Evolutionary conservation across 2,888 invertebrate species (phyloP).

Genomic region (Syrphus vitripennis): DNA sequence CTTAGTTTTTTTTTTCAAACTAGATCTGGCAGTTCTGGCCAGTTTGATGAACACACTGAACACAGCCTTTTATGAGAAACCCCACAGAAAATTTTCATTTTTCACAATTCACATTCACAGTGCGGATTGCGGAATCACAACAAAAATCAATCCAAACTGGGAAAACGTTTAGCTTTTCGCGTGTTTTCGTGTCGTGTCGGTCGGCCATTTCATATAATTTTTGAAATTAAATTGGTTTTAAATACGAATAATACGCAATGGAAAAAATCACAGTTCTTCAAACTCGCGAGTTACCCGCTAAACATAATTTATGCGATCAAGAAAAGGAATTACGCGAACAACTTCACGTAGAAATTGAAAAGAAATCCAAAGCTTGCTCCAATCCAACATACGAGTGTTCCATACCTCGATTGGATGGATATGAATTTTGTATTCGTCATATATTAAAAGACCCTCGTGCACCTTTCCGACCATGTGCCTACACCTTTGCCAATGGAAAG

Average conservation of each 20-base stretch:
- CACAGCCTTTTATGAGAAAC: not conserved
- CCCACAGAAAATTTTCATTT: not conserved
- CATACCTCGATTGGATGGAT: constrained; percentile 86
- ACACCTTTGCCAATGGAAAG: constrained; percentile 85
- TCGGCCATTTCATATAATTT: not conserved
- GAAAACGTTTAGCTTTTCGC: not conserved
- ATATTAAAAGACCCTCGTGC: constrained; percentile 92
- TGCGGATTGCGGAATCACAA: not conserved
- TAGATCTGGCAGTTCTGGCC: not conserved
- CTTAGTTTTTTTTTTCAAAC: not conserved
- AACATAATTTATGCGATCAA: constrained; percentile 63
- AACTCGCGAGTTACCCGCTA: constrained; percentile 20
- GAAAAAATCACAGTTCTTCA: constrained; percentile 38
- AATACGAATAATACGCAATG: constrained; percentile 1
- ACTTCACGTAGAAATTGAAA: constrained; percentile 85
- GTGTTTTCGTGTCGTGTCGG: not conserved
- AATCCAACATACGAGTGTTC: constrained; percentile 87
- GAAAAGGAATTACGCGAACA: constrained; percentile 81
- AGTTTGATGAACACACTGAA: not conserved
- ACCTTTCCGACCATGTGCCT: constrained; percentile 91
- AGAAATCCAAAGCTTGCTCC: constrained; percentile 84
- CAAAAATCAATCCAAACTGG: too few relatives aligned
- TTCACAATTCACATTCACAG: not conserved
- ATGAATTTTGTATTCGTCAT: constrained; percentile 90
- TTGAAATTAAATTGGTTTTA: not conserved